Conservation (phyloP, 1,140 invertebrate genomes). For the Yoshiicerus persimilis region DNA sequence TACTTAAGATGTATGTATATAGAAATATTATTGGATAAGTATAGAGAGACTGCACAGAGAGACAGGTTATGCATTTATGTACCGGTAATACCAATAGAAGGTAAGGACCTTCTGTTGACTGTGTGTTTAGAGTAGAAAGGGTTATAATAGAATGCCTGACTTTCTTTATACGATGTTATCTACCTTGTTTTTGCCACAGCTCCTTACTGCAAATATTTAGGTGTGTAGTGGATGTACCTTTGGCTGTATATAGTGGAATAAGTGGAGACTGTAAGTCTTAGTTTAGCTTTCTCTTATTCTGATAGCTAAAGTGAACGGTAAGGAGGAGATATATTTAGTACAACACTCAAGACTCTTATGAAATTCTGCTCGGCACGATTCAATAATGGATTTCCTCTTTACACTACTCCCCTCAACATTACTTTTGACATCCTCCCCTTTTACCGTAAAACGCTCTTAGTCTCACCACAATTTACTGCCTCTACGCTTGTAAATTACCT, state of each 20-base stretch:
- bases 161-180: background rate
- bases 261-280: background rate
- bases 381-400: conserved; percentile 20
- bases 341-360: conserved; percentile 19
- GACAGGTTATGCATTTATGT: no score
- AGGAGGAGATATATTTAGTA: background rate
- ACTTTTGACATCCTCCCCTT: conserved; percentile 12
- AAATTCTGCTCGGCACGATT: conserved; percentile 19
- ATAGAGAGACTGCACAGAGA: no score
- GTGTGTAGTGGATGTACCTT: background rate
- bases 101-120: background rate
- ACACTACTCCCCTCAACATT: conserved; percentile 19
- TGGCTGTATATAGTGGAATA: background rate
- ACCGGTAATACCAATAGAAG: background rate
- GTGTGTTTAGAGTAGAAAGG: background rate
- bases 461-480: conserved; percentile 11
- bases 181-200: background rate
- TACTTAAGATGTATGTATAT: background rate
- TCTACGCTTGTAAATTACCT: conserved; percentile 16
- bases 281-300: background rate
- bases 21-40: background rate
- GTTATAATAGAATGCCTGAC: no score
- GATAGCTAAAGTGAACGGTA: background rate
- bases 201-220: background rate
- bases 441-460: conserved; percentile 22